Percentiles rank a stretch among this genome's conserved stretches.
Evolutionary conservation across 2,888 invertebrate species (phyloP).

Genomic region (Hybos culiciformis): DNA sequence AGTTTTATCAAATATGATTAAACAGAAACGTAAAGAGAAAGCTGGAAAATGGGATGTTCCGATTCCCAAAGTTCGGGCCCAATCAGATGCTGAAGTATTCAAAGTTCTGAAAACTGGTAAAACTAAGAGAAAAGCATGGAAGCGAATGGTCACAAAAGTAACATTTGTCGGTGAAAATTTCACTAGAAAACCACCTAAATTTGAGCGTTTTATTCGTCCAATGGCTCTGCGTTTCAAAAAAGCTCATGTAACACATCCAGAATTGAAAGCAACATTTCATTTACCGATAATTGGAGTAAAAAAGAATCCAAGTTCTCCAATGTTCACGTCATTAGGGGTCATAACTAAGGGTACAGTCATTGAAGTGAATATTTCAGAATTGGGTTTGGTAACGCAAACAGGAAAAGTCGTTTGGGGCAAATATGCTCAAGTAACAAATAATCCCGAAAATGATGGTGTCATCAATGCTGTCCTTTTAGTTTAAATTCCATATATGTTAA

Average conservation of each 20-base stretch:
- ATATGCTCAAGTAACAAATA: slow-evolving; percentile 98
- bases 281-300: slow-evolving; percentile 98
- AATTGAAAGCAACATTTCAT: slow-evolving; percentile 93
- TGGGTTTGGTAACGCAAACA: slow-evolving; percentile 95
- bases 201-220: slow-evolving; percentile 94
- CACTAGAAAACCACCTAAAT: slow-evolving; percentile 97
- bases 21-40: slow-evolving; percentile 98
- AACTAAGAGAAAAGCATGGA: slow-evolving; percentile 92
- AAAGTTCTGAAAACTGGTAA: slow-evolving; percentile 86
- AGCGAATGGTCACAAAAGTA: slow-evolving; percentile 98
- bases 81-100: slow-evolving; percentile 94
- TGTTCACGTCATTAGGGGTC: slow-evolving; percentile 94
- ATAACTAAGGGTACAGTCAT: slow-evolving; percentile 97
- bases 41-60: slow-evolving; percentile 99
- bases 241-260: slow-evolving; percentile 98
- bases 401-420: slow-evolving; percentile 99
- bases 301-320: slow-evolving; percentile 93
- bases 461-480: slow-evolving; percentile 97
- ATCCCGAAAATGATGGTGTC: slow-evolving; percentile 99
- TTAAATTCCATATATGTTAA: slow-evolving; percentile 37
- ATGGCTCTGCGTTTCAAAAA: slow-evolving; percentile 95
- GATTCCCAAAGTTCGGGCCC: slow-evolving; percentile 93
- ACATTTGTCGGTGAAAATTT: slow-evolving; percentile 97
- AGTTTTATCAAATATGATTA: slow-evolving; percentile 96
- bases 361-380: slow-evolving; percentile 95